Evolutionary conservation across 2,888 invertebrate genomes (phyloP).

Genomic region (Agrotis exclamationis): DNA sequence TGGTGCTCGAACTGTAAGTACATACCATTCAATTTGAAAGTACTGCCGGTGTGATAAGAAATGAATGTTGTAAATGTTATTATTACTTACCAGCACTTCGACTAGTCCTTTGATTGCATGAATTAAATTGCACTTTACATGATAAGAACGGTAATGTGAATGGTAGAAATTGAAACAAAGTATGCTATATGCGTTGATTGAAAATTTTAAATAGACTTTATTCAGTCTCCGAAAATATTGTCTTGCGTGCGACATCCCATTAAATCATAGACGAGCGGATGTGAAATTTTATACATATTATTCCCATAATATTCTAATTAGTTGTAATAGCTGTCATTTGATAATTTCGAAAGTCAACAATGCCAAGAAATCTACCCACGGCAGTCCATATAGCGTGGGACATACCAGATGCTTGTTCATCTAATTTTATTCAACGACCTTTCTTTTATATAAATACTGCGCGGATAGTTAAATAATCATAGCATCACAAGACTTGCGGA

Average conservation of each 20-base stretch:
- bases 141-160: constrained; percentile 25
- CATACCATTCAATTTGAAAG: constrained; percentile 32
- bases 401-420: constrained; percentile 47
- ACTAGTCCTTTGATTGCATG: constrained; percentile 27
- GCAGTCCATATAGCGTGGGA: constrained; percentile 42
- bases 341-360: constrained; percentile 60
- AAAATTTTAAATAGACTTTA: neutral
- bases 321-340: constrained; percentile 32
- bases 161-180: constrained; percentile 16
- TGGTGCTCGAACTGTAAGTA: constrained; percentile 99
- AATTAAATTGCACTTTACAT: constrained; percentile 30
- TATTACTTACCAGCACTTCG: constrained; percentile 16
- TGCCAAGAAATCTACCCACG: constrained; percentile 56
- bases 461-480: constrained; percentile 49
- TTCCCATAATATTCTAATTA: constrained; percentile 34
- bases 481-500: constrained; percentile 47
- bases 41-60: constrained; percentile 17
- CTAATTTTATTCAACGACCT: constrained; percentile 60
- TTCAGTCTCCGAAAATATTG: neutral
- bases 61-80: constrained; percentile 26
- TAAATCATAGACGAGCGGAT: constrained; percentile 30
- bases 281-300: constrained; percentile 30
- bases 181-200: constrained; percentile 5
- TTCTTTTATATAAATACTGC: constrained; percentile 47
- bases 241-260: constrained; percentile 15